Base-by-base conservation (phyloP, 2,888 invertebrate species). In the Erebia ligea region DNA sequence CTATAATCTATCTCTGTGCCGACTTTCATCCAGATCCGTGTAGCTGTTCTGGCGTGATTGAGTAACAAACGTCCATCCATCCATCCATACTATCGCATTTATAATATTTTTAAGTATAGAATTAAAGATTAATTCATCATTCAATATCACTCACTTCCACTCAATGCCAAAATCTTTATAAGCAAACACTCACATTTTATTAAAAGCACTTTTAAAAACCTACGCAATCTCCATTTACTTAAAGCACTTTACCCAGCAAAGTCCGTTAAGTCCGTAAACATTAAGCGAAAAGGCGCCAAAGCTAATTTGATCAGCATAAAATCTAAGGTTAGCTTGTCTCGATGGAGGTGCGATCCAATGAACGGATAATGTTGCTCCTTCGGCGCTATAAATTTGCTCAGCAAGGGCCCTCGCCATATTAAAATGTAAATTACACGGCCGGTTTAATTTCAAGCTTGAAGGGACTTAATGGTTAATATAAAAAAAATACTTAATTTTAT, bases 391-490 rank as follows among this genome's bases (percentile, higher is more conserved):
- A 91, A 91, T 91, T 86, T 84, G 81, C 86, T 87, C 89, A 87
- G 85, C 90, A 91, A 91, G 86, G 87, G 87, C 89, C 89, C 91
- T 88, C 80, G 82, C 85, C 87, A 90, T 92, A 91, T 92, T 91
- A 91, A 92, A 91, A 92, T 91, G 91, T 91, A 91, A 92, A 91
- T 92, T 89, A 91, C 89, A 90, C 84, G 88, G 86, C 86, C 88
- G 85, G 90, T 91, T 92, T 91, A 90, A 91, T 92, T 92, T 91
- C 91, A 91, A 87, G 91, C 87, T 88, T 86, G 86, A 87, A 84
- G 86, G 84, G 87, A 82, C 88, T 88, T 86, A 85, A 86, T 83
- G 81, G 79, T 70, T 62, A 76, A 59, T 54, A 17, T 62, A 66
- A 67, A 73, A 70, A 70, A 52, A 13, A 15, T 11, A 25, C 56